phyloP scores from a whole-genome alignment of 2,797 vertebrate genomes.

The Schizopygopsis pylzovi region DNA sequence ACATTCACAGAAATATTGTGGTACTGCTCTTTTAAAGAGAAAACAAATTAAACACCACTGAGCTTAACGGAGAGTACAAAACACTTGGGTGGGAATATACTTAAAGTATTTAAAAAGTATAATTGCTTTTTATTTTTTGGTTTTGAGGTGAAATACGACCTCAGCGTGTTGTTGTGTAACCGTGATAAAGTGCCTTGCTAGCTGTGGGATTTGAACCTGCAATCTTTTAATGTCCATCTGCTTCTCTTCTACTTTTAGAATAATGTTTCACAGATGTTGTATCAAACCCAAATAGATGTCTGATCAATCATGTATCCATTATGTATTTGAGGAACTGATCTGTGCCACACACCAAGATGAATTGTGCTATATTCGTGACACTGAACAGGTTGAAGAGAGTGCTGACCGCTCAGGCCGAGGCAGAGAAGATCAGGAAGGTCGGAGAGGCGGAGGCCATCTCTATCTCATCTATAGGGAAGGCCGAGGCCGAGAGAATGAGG shows the following conservation, averaged over 20 bases:
- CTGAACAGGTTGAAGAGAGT: constrained; percentile 81
- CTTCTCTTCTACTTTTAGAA: background rate
- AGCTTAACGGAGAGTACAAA: background rate
- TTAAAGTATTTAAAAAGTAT: background rate
- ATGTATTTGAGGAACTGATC: background rate
- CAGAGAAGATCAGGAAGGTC: constrained; percentile 84
- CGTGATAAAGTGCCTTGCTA: background rate
- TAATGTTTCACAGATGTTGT: constrained; percentile 1
- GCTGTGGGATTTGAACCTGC: background rate
- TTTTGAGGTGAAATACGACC: background rate
- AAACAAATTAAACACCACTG: background rate
- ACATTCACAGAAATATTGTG: background rate
- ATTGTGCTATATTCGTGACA: background rate
- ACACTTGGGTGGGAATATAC: background rate
- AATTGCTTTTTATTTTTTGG: background rate
- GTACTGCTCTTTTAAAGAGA: background rate
- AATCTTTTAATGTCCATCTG: background rate
- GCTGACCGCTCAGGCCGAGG: constrained; percentile 83
- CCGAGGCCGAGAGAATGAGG: constrained; percentile 86
- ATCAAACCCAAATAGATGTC: background rate
- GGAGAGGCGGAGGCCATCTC: constrained; percentile 85
- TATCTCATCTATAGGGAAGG: constrained; percentile 82
- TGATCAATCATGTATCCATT: background rate
- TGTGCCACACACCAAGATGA: constrained; percentile 1
- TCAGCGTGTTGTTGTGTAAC: background rate